phyloP scores from a whole-genome alignment of 1,140 invertebrate species.

The Sitophilus oryzae region DNA sequence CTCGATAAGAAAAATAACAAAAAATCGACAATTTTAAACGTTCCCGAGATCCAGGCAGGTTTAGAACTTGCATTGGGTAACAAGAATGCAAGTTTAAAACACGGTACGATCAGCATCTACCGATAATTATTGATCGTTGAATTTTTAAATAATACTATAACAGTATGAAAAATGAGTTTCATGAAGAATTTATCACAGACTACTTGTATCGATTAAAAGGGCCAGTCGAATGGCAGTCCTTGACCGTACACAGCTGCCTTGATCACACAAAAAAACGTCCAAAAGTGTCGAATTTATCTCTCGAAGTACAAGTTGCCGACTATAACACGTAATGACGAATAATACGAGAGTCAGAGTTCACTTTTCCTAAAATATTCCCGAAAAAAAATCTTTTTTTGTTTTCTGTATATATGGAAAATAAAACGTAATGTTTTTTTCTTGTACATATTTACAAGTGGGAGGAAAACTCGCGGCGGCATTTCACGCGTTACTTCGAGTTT shows the following conservation, averaged over 20 bases:
- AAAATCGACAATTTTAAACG: background rate
- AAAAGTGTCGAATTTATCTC: background rate
- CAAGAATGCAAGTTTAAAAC: conserved; percentile 7
- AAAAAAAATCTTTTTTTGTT: conserved; percentile 8
- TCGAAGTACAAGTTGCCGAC: conserved; percentile 4
- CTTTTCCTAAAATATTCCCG: conserved; percentile 11
- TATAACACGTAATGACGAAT: too few species aligned
- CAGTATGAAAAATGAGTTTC: conserved; percentile 15
- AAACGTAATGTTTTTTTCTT: conserved; percentile 9
- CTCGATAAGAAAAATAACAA: conserved; percentile 1
- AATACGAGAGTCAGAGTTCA: conserved; percentile 9
- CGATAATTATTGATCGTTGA: background rate
- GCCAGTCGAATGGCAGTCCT: background rate
- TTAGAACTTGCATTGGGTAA: conserved; percentile 17
- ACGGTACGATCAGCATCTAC: background rate
- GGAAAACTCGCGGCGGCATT: background rate
- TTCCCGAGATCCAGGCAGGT: conserved; percentile 1
- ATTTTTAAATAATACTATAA: conserved; percentile 9
- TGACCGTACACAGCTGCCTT: background rate
- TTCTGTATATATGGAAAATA: conserved; percentile 19
- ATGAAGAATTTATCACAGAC: conserved; percentile 23
- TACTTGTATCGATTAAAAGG: conserved; percentile 9
- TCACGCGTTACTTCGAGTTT: conserved; percentile 12
- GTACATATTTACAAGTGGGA: conserved; percentile 13
- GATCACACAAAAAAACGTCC: background rate